Percentiles rank a stretch among this genome's conserved stretches.
These are phyloP conservation scores for Poeciliopsis paucimaculata DNA, from an alignment of 2,797 vertebrate species.

Conservation along the genomic window DNA sequence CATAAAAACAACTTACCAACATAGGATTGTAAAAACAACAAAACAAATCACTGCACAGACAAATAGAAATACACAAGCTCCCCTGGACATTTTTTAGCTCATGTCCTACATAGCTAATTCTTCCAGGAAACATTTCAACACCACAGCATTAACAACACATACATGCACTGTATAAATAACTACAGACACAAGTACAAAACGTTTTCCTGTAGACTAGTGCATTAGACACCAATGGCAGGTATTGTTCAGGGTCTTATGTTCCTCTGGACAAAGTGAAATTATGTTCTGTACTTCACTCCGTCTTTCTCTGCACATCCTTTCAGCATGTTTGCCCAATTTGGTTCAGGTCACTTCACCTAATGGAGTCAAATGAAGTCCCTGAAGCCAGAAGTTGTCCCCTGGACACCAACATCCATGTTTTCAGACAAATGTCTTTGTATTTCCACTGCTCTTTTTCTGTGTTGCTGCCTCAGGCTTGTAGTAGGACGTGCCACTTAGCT, in stretches of 20 bases:
- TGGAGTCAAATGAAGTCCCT: conserved; percentile 54
- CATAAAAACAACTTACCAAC: conserved; percentile 18
- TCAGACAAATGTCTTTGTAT: conserved; percentile 46
- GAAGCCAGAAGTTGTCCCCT: conserved; percentile 47
- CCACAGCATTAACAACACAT: conserved; percentile 8
- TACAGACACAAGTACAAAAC: conserved; percentile 36
- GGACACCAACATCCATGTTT: conserved; percentile 56
- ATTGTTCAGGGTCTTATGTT: conserved; percentile 33
- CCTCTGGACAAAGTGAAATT: conserved; percentile 27
- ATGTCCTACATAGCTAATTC: conserved; percentile 46
- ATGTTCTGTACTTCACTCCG: conserved; percentile 45
- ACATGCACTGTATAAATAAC: conserved; percentile 16
- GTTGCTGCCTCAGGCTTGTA: conserved; percentile 46
- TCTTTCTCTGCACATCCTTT: conserved; percentile 62
- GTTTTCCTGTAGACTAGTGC: conserved; percentile 30
- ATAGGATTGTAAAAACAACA: conserved; percentile 13
- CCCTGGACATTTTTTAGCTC: conserved; percentile 22
- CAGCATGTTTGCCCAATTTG: conserved; percentile 64
- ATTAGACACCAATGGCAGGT: conserved; percentile 43
- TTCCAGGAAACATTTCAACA: conserved; percentile 39
- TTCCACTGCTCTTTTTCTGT: conserved; percentile 31
- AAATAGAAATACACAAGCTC: conserved; percentile 2
- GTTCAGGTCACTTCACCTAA: conserved; percentile 76
- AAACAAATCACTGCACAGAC: neutral
- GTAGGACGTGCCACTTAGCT: conserved; percentile 70